Evolutionary conservation across 2,113 vertebrate genomes (phyloP), one percentile per base, ranked within the genome.

Genomic region (Gavialis gangeticus): DNA sequence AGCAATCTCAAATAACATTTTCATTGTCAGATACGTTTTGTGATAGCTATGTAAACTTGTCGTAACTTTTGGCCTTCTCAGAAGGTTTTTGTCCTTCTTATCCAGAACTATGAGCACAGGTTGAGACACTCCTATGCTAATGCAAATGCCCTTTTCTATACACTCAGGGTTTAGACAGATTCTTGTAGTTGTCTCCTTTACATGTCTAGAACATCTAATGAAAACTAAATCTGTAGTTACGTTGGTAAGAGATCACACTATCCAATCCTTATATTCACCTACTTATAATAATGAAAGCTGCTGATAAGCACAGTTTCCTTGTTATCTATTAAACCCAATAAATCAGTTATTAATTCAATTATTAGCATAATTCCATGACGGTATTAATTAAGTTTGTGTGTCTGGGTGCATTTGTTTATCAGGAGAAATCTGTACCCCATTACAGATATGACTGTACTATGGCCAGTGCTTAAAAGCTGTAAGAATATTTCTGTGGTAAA

Each of bases 341-440:
- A 46, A 46, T 46, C 46, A 46, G 77, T 59, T 22, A 30, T 81
- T 85, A 77, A 54, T 57, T 58, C 54, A 67, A 16, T 75, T n/a
- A 21, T 64, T 64, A 19, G 24, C 56, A 12, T 56, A 37, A n/a
- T 16, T 75, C 14, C 16, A 15, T 54, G 56, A 7, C 1, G 56
- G 64, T 78, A 64, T 22, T 34, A 46, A n/a, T 1, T 63, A 27
- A 12, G 6, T 17, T 21, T 60, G 6, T 30, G 4, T 7, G 22
- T 58, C 59, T 91, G 86, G 54, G 60, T 75, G n/a, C 25, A 81
- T 22, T 11, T 60, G 17, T 75, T 77, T 59, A 24, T 34, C 30
- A 4, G 6, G 66, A 17, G 71, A 0, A 0, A 2, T n/a, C 24
- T 1, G 0, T 14, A 46, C 55, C 60, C 13, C 12, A 0, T 55